Evolutionary conservation across 2,888 invertebrate genomes (phyloP).

Genomic region (Melipona bicolor): DNA sequence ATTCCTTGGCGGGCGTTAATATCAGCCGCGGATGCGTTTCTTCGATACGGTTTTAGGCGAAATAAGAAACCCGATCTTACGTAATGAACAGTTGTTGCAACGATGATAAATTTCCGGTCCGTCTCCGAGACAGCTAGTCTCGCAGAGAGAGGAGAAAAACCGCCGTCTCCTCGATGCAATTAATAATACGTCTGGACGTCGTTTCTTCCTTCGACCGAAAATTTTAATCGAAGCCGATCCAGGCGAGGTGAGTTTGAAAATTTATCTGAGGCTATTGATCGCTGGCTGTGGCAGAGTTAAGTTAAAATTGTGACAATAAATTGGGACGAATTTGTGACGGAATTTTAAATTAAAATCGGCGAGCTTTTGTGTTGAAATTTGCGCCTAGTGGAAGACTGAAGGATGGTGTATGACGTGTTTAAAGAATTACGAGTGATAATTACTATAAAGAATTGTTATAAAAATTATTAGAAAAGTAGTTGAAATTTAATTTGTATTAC

Average conservation of each 20-base stretch:
- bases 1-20: slow-evolving; percentile 20
- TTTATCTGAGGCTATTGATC: neutral
- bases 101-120: slow-evolving; percentile 32
- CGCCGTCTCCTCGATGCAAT: slow-evolving; percentile 8
- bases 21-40: slow-evolving; percentile 43
- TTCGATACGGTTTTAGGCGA: slow-evolving; percentile 38
- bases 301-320: neutral
- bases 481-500: no score
- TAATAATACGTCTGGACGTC: slow-evolving; percentile 15
- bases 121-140: slow-evolving; percentile 1
- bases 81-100: slow-evolving; percentile 51
- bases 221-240: neutral
- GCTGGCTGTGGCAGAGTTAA: neutral
- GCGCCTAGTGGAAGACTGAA: no score
- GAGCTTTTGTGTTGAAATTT: no score
- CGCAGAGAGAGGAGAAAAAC: neutral
- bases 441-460: no score
- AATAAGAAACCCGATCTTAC: slow-evolving; percentile 44
- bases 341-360: no score
- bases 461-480: no score
- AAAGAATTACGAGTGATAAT: no score
- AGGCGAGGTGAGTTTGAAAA: neutral
- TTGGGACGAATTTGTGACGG: no score
- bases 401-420: no score
- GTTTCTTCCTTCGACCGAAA: neutral